phyloP scores from a whole-genome alignment of 1,140 invertebrate genomes.

The Homarus americanus region DNA sequence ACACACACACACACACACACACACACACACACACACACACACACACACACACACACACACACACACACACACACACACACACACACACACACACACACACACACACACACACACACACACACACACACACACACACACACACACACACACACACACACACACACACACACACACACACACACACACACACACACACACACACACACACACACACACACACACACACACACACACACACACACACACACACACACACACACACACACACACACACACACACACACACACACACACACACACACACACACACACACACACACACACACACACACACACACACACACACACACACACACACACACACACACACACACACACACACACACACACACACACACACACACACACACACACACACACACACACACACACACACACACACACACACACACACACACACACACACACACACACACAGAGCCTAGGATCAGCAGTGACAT shows the following conservation, averaged over 20 bases:
- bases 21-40: too few relatives aligned
- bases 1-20: too few relatives aligned
- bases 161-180: not conserved
- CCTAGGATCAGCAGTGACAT: too few relatives aligned
- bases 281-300: conserved; percentile 3
- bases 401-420: not conserved
- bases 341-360: not conserved
- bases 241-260: conserved; percentile 3
- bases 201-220: not conserved
- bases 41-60: too few relatives aligned
- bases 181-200: not conserved
- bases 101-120: not conserved
- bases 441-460: not conserved
- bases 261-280: conserved; percentile 3
- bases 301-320: not conserved
- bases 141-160: not conserved
- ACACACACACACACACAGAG: not conserved
- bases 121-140: not conserved
- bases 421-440: not conserved
- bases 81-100: too few relatives aligned
- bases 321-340: conserved; percentile 3
- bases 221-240: conserved; percentile 3
- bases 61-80: too few relatives aligned
- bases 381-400: conserved; percentile 3
- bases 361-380: not conserved